A percentile compares a stretch with the other conserved stretches of the same genome.
phyloP scores from a whole-genome alignment of 1,140 invertebrate genomes.

The Leucophenga varia region DNA sequence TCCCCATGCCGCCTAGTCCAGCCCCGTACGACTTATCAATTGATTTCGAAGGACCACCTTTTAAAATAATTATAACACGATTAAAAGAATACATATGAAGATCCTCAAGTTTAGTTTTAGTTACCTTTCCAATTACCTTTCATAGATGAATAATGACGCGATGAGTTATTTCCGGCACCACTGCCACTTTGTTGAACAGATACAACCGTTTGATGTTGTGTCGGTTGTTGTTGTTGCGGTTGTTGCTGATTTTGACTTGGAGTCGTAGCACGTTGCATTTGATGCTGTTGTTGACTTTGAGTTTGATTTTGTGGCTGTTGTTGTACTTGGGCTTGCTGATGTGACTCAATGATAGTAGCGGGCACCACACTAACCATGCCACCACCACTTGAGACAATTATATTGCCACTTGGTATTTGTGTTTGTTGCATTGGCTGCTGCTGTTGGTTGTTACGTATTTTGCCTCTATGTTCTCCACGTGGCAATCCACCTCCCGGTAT shows the following conservation, averaged over 20 bases:
- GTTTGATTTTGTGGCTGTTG: constrained; percentile 7
- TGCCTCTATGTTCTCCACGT: constrained; percentile 36
- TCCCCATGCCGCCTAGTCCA: constrained; percentile 15
- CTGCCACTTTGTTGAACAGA: constrained; percentile 14
- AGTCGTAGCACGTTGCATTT: constrained; percentile 14
- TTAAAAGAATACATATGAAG: not conserved
- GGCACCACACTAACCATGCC: constrained; percentile 43
- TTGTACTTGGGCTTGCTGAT: constrained; percentile 20
- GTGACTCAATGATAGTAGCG: constrained; percentile 32
- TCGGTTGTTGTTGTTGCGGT: constrained; percentile 17
- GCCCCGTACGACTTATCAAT: constrained; percentile 41
- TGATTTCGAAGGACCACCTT: constrained; percentile 44
- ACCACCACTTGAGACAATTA: constrained; percentile 32
- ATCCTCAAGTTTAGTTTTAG: not conserved
- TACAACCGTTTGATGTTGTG: constrained; percentile 11
- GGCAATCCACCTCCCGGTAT: constrained; percentile 29
- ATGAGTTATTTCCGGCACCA: constrained; percentile 17
- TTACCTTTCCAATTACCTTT: constrained; percentile 41
- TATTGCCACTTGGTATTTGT: constrained; percentile 40
- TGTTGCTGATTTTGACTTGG: constrained; percentile 7
- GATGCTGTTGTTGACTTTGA: constrained; percentile 13
- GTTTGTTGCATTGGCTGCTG: constrained; percentile 24
- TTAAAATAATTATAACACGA: not conserved
- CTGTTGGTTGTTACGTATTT: constrained; percentile 34
- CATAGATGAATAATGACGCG: constrained; percentile 36